Evolutionary conservation across 2,113 vertebrate species (phyloP), one percentile per base, ranked within the genome.

Genomic region (human (Homo sapiens)): DNA sequence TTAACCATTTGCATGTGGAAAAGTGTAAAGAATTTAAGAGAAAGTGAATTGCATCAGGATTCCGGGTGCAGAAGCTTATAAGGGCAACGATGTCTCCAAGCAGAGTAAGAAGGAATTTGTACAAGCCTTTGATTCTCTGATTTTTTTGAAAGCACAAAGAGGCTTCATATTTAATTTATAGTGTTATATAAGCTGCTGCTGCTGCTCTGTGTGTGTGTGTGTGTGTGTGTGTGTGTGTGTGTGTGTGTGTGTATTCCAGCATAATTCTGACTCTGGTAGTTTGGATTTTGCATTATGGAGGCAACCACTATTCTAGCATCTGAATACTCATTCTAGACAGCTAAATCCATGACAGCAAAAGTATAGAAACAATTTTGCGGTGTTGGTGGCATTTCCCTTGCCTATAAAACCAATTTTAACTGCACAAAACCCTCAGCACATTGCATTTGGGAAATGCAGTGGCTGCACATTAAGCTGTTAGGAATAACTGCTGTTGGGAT

Each of bases 401-500:
- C 97, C 98, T 93, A 96, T 98, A 98, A 98, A 98, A 98, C 97
- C 98, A 98, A 98, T 98, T 98, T 98, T 98, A 98, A 98, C 97
- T 97, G 98, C 98, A 98, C 97, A 97, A 98, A 98, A 97, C n/a
- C 93, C 97, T 97, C 64, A 91, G 97, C 97, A 93, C 97, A 97
- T 97, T 98, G 98, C 98, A 98, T 97, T 97, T 93, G 98, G 98
- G 97, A 98, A 96, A 93, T 95, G 96, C 98, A 96, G 96, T 13
- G 91, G 97, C 97, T 98, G 98, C 97, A 96, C 98, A 98, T 98
- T 98, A 98, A 98, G 98, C 98, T 97, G 97, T 98, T 98, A 98
- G 98, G 98, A 98, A 98, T 98, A 98, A 98, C 97, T 98, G 98
- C 98, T 98, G 97, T 97, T 98, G 98, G 98, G 94, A 96, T 90